These are phyloP conservation scores for Prionace glauca DNA, from an alignment of 2,797 vertebrate species.

Conservation along the genomic window DNA sequence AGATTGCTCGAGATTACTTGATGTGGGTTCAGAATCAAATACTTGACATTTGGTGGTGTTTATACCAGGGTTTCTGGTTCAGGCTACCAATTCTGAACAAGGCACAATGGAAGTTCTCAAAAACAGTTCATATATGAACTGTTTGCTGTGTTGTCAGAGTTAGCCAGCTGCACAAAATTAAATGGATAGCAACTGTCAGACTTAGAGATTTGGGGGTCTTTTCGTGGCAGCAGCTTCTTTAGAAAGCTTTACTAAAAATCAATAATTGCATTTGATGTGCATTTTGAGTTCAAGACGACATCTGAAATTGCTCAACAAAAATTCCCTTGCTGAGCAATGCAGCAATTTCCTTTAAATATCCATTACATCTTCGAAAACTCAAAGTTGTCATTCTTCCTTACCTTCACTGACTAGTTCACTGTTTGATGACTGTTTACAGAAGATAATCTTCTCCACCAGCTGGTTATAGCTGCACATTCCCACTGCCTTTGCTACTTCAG, in stretches of 20 bases:
- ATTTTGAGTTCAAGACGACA: not conserved
- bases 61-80: not conserved
- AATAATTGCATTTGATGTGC: not conserved
- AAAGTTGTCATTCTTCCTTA: slow-evolving; percentile 52
- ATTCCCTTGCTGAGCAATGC: no score
- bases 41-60: not conserved
- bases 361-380: not conserved
- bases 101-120: not conserved
- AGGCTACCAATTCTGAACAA: not conserved
- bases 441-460: slow-evolving; percentile 97
- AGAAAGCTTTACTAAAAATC: not conserved
- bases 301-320: not conserved
- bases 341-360: not conserved
- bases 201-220: not conserved
- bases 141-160: not conserved
- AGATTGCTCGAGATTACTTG: not conserved
- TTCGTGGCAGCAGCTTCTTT: not conserved
- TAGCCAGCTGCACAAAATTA: not conserved
- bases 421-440: slow-evolving; percentile 91
- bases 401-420: slow-evolving; percentile 93
- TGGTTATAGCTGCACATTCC: slow-evolving; percentile 99
- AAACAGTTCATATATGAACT: not conserved
- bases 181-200: not conserved
- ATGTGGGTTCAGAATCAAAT: not conserved
- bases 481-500: slow-evolving; percentile 89